Conservation (phyloP, 2,888 invertebrate genomes). For the Tetragonisca angustula region DNA sequence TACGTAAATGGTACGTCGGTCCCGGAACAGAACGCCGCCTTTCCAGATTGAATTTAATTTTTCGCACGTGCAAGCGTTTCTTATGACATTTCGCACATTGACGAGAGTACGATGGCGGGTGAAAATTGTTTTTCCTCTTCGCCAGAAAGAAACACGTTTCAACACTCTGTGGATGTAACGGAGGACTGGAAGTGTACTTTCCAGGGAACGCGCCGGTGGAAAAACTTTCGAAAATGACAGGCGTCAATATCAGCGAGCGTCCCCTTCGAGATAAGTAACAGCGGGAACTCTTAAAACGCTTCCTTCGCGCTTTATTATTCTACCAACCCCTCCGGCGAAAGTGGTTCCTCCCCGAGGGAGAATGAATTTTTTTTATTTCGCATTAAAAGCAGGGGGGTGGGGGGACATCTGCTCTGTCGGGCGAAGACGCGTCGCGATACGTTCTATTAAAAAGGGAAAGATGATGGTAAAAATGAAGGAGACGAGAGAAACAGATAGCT, state of each 20-base stretch:
- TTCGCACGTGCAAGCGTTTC: background rate
- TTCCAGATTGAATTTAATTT: background rate
- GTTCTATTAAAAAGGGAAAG: conserved; percentile 2
- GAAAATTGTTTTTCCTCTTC: conserved; percentile 10
- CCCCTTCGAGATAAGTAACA: conserved; percentile 48
- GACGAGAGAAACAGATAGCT: background rate
- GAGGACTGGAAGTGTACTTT: background rate
- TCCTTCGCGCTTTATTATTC: conserved; percentile 57
- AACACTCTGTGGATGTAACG: background rate
- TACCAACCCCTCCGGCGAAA: conserved; percentile 21
- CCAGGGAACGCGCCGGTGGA: background rate
- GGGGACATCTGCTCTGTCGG: conserved; percentile 10
- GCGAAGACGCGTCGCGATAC: background rate
- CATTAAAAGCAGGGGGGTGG: conserved; percentile 23
- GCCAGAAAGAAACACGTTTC: conserved; percentile 3
- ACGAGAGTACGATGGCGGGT: background rate
- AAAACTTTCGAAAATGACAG: conserved; percentile 49
- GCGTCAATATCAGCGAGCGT: conserved; percentile 49
- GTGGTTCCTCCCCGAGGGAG: conserved; percentile 4
- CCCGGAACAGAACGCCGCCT: too few species aligned
- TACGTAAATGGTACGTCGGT: too few species aligned
- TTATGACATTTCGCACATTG: background rate
- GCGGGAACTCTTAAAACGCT: conserved; percentile 47
- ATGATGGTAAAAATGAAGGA: background rate
- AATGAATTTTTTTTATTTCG: conserved; percentile 45